phyloP scores from a whole-genome alignment of 2,113 vertebrate genomes.

The Okapia johnstoni region DNA sequence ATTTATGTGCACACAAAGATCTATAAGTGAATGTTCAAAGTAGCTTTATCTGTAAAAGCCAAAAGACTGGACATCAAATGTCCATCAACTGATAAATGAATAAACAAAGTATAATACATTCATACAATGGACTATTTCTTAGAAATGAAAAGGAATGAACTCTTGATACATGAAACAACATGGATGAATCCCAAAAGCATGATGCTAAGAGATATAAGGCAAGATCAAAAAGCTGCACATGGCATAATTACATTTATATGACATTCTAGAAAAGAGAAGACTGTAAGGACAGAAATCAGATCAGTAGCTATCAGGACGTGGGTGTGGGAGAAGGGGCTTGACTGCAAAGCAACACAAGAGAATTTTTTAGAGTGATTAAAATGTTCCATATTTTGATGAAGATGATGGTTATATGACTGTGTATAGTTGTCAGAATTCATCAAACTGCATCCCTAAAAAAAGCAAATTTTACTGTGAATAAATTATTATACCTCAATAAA shows the following conservation, averaged over 20 bases:
- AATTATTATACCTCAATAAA: not conserved
- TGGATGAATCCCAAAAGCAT: not conserved
- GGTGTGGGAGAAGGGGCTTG: not conserved
- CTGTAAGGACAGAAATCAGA: not conserved
- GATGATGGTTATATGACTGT: not conserved
- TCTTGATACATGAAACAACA: not conserved
- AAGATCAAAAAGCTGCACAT: not conserved
- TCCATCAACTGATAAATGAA: not conserved
- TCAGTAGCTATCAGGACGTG: not conserved
- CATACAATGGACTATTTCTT: not conserved
- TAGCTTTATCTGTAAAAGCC: conserved; percentile 16
- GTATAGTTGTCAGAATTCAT: not conserved
- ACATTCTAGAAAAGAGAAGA: not conserved
- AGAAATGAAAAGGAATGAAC: conserved; percentile 4
- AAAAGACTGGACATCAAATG: not conserved
- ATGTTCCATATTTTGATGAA: not conserved
- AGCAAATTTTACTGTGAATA: not conserved
- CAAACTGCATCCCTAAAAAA: not conserved
- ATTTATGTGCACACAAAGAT: conserved; percentile 4
- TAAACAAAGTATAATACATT: not conserved
- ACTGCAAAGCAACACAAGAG: not conserved
- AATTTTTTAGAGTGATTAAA: not conserved
- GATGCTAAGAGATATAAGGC: not conserved
- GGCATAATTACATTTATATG: not conserved
- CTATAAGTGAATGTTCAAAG: not conserved